Percentiles rank a stretch among this genome's conserved stretches.
Evolutionary conservation across 2,888 invertebrate species (phyloP).

Genomic region (Actias luna): DNA sequence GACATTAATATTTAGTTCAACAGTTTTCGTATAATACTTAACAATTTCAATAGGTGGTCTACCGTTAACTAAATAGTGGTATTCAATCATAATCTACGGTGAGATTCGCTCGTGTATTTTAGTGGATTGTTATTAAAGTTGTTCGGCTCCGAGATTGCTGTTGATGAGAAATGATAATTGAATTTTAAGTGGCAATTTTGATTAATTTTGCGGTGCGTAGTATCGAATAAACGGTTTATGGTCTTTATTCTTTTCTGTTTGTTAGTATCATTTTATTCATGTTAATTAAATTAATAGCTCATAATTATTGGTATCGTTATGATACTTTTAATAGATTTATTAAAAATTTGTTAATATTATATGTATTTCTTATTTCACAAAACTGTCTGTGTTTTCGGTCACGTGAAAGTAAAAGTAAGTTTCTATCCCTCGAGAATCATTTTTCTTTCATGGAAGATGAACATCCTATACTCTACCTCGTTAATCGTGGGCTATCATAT

Average conservation of each 20-base stretch:
- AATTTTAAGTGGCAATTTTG: slow-evolving; percentile 53
- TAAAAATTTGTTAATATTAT: background rate
- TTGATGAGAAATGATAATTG: slow-evolving; percentile 48
- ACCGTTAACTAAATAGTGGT: slow-evolving; percentile 65
- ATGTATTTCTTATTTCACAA: no score
- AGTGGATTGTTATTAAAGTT: slow-evolving; percentile 58
- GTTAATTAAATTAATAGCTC: background rate
- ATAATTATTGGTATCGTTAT: background rate
- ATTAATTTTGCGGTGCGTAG: slow-evolving; percentile 32
- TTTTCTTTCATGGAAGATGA: no score
- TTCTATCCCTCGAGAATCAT: no score
- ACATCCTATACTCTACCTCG: no score
- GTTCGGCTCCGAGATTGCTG: slow-evolving; percentile 37
- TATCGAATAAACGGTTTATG: slow-evolving; percentile 10
- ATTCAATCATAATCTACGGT: slow-evolving; percentile 65
- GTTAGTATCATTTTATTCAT: background rate
- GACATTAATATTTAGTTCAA: slow-evolving; percentile 41
- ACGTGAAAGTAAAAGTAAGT: no score
- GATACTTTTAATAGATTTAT: background rate
- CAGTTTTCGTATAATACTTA: slow-evolving; percentile 44
- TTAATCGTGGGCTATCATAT: no score
- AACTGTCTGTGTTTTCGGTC: no score
- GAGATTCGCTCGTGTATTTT: slow-evolving; percentile 55
- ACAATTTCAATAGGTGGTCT: slow-evolving; percentile 49
- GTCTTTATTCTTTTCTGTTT: no score